Evolutionary conservation across 2,888 invertebrate genomes (phyloP), one percentile per base, ranked within the genome.

Genomic region (Leptopilina drosophilae): DNA sequence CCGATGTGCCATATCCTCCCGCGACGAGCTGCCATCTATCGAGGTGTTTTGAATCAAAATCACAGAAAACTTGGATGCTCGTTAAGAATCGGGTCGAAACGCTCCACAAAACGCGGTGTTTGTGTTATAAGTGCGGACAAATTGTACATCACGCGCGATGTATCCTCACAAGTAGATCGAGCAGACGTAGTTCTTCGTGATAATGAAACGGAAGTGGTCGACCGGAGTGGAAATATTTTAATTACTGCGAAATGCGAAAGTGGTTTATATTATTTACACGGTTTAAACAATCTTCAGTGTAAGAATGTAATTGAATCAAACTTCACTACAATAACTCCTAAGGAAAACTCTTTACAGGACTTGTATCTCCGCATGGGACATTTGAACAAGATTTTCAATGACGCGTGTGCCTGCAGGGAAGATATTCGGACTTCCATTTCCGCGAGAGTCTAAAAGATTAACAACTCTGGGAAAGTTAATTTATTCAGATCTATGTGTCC

Each of bases 401-500:
- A 42, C 7, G 53, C 33, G 33, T 77, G 12, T 77, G 77, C 26
- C 66, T 56, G 14, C 77, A 65, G 67, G 77, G 26, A 53, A 67
- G 67, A 67, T 67, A 46, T 67, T n/a, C 15, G 14, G 67, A 2
- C n/a, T 15, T 7, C 67, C 78, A 2, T 80, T 80, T 59, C 69
- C 76, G 9, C 66, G 64, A 64, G 33, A 1, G 11, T 77, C 78
- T 5, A 46, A 20, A 2, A 78, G 64, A 15, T 42, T n/a, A 11
- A 76, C 81, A 12, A 12, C 9, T 2, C n/a, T 59, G 14, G 69
- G 86, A 9, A 84, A 87, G 8, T 78, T 87, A 11, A 78, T 87
- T 2, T 5, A 59, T 12, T 76, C 80, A 20, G 75, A 76, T 12
- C 59, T 76, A 5, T 20, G 56, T n/a, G 62, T 6, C 76, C 66